Base-by-base conservation (phyloP, 35 echinoderm and acorn worm species). In the Ophiothrix spiculata region DNA sequence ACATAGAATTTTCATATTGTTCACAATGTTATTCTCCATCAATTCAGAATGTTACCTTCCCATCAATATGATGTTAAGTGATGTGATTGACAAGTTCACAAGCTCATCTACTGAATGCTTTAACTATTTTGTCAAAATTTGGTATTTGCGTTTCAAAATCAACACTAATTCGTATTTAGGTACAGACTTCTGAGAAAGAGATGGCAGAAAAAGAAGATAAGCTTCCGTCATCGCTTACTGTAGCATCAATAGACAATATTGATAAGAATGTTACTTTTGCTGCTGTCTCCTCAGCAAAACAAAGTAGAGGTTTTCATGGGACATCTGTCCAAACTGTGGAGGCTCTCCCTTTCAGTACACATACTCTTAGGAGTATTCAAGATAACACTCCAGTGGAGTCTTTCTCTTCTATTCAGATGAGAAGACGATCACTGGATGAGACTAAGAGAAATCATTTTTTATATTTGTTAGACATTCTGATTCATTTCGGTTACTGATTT, bases 291-390 rank as follows among this genome's bases (percentile, higher is more conserved):
- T 60, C 40, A 16, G 39, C 32, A n/a, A 28, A 83, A 36, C 32
- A 78, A 21, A 29, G 25, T 11, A 90, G 88, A 56, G 81, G 88
- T 0, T 90, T 90, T 17, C 79, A 90, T 84, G 88, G 88, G 34
- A 90, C 88, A 13, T 90, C 88, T 56, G 88, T 90, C 0, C 81
- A 84, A 40, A 81, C 80, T 40, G 88, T 90, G 25, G 88, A 90
- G 29, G 73, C 81, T 37, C 32, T 84, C 19, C 88, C 88, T 49
- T 0, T 49, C n/a, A n/a, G n/a, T n/a, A n/a, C n/a, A n/a, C n/a
- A n/a, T n/a, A n/a, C n/a, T n/a, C n/a, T n/a, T n/a, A n/a, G n/a
- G n/a, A n/a, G n/a, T n/a, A n/a, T n/a, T n/a, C n/a, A n/a, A n/a
- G n/a, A n/a, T n/a, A n/a, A n/a, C n/a, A n/a, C n/a, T n/a, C n/a